phyloP scores from a whole-genome alignment of 2,797 vertebrate species.

The Chaetophractus vellerosus region DNA sequence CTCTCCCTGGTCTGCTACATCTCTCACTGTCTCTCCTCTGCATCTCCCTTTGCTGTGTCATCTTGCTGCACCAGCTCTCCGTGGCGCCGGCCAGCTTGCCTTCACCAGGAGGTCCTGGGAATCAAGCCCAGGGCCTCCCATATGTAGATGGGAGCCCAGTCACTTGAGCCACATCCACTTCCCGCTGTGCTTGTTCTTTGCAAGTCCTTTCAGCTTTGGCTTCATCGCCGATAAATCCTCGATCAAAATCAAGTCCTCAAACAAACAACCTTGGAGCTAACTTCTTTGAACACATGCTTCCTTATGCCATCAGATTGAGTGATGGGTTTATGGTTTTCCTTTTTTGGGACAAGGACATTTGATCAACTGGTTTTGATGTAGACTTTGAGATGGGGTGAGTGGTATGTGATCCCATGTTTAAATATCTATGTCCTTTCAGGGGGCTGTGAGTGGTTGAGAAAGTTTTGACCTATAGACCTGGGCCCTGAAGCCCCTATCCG shows the following conservation, averaged over 20 bases:
- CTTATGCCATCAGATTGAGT: neutral
- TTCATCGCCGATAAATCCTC: neutral
- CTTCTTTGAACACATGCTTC: constrained; percentile 17
- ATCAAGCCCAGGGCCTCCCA: no score
- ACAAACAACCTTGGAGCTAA: neutral
- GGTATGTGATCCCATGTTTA: neutral
- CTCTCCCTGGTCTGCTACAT: no score
- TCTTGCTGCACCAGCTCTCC: no score
- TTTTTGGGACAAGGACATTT: neutral
- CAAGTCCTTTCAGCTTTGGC: neutral
- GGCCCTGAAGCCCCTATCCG: no score
- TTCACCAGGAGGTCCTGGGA: no score
- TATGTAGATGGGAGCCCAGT: no score
- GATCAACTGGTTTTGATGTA: neutral
- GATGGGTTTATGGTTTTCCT: neutral
- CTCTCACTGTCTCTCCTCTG: no score
- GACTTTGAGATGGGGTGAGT: neutral
- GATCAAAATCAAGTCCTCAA: neutral
- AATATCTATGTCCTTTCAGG: neutral
- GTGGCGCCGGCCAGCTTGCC: no score
- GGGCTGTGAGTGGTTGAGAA: neutral
- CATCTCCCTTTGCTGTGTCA: no score
- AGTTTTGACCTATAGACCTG: neutral
- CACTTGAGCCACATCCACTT: neutral
- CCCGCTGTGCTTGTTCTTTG: neutral